These are phyloP conservation scores for Xiphydria camelus DNA, from an alignment of 2,888 invertebrate species.

Conservation along the genomic window DNA sequence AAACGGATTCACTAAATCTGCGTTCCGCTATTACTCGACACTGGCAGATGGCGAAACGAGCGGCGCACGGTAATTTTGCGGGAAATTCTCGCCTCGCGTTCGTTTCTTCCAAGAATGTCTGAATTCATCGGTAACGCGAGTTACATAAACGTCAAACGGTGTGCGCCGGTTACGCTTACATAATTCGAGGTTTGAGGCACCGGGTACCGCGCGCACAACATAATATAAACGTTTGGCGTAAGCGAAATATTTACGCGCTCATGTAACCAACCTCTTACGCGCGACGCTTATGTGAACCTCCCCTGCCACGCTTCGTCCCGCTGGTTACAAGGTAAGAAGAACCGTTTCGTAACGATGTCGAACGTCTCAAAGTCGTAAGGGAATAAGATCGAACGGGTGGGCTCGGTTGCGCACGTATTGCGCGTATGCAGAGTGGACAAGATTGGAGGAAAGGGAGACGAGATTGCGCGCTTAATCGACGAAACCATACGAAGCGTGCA, in stretches of 20 bases:
- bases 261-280: slow-evolving; percentile 42
- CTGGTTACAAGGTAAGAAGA: slow-evolving; percentile 37
- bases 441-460: too few species aligned
- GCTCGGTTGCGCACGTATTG: too few species aligned
- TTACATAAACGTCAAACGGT: slow-evolving; percentile 38
- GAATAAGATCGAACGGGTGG: too few species aligned
- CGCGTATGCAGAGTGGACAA: too few species aligned
- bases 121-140: slow-evolving; percentile 35
- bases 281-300: slow-evolving; percentile 33
- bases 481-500: too few species aligned
- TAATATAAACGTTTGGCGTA: slow-evolving; percentile 35
- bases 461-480: too few species aligned
- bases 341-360: slow-evolving; percentile 36
- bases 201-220: slow-evolving; percentile 30
- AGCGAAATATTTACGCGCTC: slow-evolving; percentile 50
- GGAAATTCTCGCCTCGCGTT: too few species aligned
- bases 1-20: too few species aligned
- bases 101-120: slow-evolving; percentile 10
- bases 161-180: slow-evolving; percentile 30
- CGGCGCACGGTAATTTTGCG: too few species aligned
- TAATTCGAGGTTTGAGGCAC: slow-evolving; percentile 37
- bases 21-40: too few species aligned
- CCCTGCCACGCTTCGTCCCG: slow-evolving; percentile 1
- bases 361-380: slow-evolving; percentile 40
- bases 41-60: too few species aligned